phyloP scores from a whole-genome alignment of 2,797 vertebrate species.

The Brachyrhaphis roseni region DNA sequence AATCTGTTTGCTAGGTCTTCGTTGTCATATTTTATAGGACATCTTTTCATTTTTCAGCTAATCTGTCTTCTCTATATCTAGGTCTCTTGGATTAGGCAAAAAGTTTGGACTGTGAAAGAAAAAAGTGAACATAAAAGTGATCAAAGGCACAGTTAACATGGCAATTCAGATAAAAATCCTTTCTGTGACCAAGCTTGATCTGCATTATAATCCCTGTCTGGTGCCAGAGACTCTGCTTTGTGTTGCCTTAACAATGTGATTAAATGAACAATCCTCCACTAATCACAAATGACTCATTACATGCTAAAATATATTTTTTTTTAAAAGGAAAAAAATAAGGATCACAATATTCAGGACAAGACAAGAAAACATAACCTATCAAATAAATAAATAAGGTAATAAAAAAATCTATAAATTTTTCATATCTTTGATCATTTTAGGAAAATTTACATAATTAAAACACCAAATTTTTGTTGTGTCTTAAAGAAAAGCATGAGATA shows the following conservation, averaged over 20 bases:
- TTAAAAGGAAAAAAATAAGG: not conserved
- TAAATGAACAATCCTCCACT: not conserved
- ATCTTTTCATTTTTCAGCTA: not conserved
- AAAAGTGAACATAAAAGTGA: not conserved
- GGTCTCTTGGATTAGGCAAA: not conserved
- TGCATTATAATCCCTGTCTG: not conserved
- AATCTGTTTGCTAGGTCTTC: constrained; percentile 23
- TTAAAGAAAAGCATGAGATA: not conserved
- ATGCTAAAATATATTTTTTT: not conserved
- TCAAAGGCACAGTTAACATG: not conserved
- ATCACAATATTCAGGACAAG: too few species aligned
- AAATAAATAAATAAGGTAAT: not conserved
- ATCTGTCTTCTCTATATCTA: not conserved
- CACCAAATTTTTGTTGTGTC: too few species aligned
- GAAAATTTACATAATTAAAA: not conserved
- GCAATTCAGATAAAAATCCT: not conserved
- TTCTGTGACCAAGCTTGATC: not conserved
- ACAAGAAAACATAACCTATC: too few species aligned
- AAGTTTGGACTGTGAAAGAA: not conserved
- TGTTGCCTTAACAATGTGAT: not conserved
- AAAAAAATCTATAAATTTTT: not conserved
- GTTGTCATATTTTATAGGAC: not conserved
- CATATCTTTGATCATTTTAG: not conserved
- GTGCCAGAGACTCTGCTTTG: not conserved
- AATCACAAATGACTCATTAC: not conserved